phyloP scores from a whole-genome alignment of 2,113 vertebrate species.

The Ictalurus punctatus region DNA sequence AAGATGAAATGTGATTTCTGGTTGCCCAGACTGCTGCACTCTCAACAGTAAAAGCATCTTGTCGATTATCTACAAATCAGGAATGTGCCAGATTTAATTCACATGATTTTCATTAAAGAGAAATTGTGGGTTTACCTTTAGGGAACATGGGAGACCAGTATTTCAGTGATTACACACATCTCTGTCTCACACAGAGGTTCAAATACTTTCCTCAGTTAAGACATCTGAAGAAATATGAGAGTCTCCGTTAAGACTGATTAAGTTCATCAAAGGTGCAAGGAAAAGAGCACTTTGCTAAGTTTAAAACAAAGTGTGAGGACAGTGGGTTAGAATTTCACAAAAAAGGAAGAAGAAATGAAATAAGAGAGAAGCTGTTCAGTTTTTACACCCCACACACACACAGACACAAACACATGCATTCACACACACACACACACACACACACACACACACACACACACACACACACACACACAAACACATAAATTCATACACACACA shows the following conservation, averaged over 20 bases:
- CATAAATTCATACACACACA: no score
- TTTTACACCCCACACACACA: slow-evolving; percentile 21
- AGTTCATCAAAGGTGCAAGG: slow-evolving; percentile 35
- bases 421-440: background rate
- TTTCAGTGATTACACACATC: slow-evolving; percentile 16
- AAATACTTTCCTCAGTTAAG: background rate
- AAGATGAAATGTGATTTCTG: background rate
- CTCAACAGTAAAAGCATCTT: background rate
- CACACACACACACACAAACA: no score
- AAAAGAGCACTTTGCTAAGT: slow-evolving; percentile 17
- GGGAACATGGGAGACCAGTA: background rate
- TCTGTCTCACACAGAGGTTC: background rate
- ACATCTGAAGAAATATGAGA: slow-evolving; percentile 15
- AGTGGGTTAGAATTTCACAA: background rate
- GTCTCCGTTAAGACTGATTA: slow-evolving; percentile 24
- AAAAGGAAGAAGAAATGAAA: slow-evolving; percentile 45
- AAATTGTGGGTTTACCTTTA: background rate
- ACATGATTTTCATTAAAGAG: background rate
- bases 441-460: background rate
- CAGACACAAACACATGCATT: background rate
- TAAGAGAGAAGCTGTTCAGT: slow-evolving; percentile 22
- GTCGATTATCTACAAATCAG: background rate
- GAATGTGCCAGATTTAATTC: background rate
- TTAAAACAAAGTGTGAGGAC: slow-evolving; percentile 22
- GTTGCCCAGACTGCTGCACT: background rate